A percentile compares a stretch with the other conserved stretches of the same genome.
These are phyloP conservation scores for Troides helena DNA, from an alignment of 2,888 invertebrate genomes.

Conservation along the genomic window DNA sequence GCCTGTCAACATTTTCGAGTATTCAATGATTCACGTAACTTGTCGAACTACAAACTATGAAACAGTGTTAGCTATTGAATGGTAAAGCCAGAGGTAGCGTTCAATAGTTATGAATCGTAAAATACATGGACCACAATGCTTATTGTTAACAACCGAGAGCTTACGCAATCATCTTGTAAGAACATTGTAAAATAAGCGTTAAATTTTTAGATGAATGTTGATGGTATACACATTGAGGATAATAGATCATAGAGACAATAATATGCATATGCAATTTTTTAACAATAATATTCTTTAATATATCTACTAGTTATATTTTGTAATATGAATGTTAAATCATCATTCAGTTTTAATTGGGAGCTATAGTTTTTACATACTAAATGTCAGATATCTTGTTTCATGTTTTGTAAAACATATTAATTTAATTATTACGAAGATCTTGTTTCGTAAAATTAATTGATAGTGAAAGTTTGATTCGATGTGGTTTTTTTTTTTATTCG, in stretches of 20 bases:
- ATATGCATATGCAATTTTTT: not conserved
- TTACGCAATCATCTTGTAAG: slow-evolving; percentile 18
- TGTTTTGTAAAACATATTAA: not conserved
- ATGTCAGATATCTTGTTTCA: slow-evolving; percentile 5
- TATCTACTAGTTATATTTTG: slow-evolving; percentile 1
- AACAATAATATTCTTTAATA: not conserved
- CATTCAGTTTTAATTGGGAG: slow-evolving; percentile 10
- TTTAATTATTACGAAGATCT: not conserved
- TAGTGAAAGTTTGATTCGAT: not conserved
- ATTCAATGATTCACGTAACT: slow-evolving; percentile 22
- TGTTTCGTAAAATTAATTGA: not conserved
- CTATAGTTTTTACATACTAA: slow-evolving; percentile 3
- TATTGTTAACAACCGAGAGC: slow-evolving; percentile 39
- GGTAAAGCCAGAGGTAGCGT: slow-evolving; percentile 33
- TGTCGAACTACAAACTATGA: slow-evolving; percentile 21
- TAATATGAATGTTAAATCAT: not conserved
- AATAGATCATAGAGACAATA: not conserved
- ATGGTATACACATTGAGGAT: slow-evolving; percentile 7
- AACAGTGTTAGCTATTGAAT: slow-evolving; percentile 31
- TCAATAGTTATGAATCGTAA: slow-evolving; percentile 40
- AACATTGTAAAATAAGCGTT: slow-evolving; percentile 20
- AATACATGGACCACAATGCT: slow-evolving; percentile 43
- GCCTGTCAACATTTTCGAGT: not conserved
- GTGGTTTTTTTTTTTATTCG: too few species aligned
- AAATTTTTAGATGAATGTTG: slow-evolving; percentile 18